phyloP scores from a whole-genome alignment of 2,888 invertebrate genomes.

The Amphipyra tragopoginis region DNA sequence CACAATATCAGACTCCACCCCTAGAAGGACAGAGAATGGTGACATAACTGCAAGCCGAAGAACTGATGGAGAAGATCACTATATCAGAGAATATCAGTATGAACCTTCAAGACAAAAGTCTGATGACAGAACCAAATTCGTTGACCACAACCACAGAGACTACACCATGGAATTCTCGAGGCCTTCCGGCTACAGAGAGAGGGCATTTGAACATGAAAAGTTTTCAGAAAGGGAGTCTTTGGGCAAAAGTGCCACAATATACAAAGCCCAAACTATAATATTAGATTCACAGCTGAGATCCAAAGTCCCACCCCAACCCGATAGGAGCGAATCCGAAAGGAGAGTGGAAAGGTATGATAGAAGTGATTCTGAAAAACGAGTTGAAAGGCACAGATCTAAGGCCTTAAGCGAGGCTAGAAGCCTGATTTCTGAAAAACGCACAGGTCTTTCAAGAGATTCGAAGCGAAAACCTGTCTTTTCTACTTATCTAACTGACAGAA shows the following conservation, averaged over 20 bases:
- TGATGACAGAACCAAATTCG: slow-evolving; percentile 64
- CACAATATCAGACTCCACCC: slow-evolving; percentile 3
- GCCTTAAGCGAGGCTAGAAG: slow-evolving; percentile 78
- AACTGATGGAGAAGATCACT: slow-evolving; percentile 52
- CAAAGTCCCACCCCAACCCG: slow-evolving; percentile 64
- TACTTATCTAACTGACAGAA: slow-evolving; percentile 93
- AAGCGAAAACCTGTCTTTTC: slow-evolving; percentile 94
- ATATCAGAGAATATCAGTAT: slow-evolving; percentile 71
- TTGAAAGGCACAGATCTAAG: slow-evolving; percentile 71
- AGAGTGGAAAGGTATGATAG: slow-evolving; percentile 57
- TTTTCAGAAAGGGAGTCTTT: slow-evolving; percentile 48
- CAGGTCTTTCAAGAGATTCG: slow-evolving; percentile 83
- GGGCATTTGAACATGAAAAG: slow-evolving; percentile 63
- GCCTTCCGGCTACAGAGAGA: slow-evolving; percentile 74
- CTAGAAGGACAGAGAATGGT: slow-evolving; percentile 33
- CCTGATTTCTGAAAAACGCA: slow-evolving; percentile 73
- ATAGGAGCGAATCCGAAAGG: slow-evolving; percentile 62
- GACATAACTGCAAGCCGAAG: slow-evolving; percentile 5
- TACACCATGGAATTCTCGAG: slow-evolving; percentile 76
- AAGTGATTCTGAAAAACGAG: slow-evolving; percentile 60
- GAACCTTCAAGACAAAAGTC: slow-evolving; percentile 56
- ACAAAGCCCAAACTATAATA: slow-evolving; percentile 72
- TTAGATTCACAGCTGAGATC: slow-evolving; percentile 72
- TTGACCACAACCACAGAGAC: slow-evolving; percentile 73
- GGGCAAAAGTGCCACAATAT: slow-evolving; percentile 66